A percentile compares a stretch with the other conserved stretches of the same genome.
These are phyloP conservation scores for Cololabis saira DNA, from an alignment of 2,113 vertebrate genomes.

Conservation along the genomic window DNA sequence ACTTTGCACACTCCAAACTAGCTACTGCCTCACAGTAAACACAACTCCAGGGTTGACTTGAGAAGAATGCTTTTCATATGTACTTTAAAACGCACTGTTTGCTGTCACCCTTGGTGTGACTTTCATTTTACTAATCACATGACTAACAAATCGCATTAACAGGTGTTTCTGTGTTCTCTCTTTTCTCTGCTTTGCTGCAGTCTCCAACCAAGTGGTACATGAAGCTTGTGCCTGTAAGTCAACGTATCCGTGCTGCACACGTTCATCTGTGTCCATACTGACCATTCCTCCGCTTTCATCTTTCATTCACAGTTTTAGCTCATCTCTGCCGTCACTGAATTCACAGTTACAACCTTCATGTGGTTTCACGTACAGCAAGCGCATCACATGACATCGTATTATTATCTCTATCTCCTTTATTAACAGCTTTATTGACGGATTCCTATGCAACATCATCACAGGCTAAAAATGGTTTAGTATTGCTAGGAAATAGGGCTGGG, in stretches of 20 bases:
- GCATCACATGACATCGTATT: too few relatives aligned
- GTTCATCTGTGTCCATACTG: conserved; percentile 54
- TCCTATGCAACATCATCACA: too few relatives aligned
- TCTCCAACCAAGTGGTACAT: conserved; percentile 99
- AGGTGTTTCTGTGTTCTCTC: conserved; percentile 57
- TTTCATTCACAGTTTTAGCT: conserved; percentile 1
- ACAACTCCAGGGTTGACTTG: conserved; percentile 2
- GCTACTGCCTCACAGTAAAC: conserved; percentile 1
- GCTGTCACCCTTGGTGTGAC: conserved; percentile 40
- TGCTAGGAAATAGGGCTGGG: too few relatives aligned
- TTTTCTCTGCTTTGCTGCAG: conserved; percentile 82
- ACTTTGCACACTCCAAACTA: background rate
- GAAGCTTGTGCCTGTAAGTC: conserved; percentile 99
- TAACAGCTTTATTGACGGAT: too few relatives aligned
- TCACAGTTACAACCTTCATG: background rate
- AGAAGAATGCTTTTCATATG: conserved; percentile 12
- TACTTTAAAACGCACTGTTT: conserved; percentile 7
- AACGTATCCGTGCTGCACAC: conserved; percentile 60
- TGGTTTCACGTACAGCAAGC: too few relatives aligned
- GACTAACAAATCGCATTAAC: conserved; percentile 64
- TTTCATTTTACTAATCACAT: conserved; percentile 60
- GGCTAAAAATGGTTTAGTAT: too few relatives aligned
- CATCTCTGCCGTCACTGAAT: conserved; percentile 27
- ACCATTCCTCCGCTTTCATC: background rate
- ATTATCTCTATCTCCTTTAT: too few relatives aligned